Conservation (phyloP, 2,113 vertebrate species). For the Trematomus loennbergii region DNA sequence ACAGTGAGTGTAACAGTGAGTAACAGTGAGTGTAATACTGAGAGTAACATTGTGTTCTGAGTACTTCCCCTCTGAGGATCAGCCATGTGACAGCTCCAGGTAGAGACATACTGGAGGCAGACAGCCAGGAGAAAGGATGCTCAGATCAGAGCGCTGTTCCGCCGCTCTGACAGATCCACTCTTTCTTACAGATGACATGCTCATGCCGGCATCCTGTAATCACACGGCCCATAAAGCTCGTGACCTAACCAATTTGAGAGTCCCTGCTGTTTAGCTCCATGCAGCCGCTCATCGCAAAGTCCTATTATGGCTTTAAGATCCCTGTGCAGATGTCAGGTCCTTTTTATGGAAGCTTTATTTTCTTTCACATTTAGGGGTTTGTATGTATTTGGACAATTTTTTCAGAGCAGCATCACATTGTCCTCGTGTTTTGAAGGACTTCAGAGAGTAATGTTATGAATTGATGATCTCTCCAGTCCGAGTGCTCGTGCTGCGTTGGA, state of each 20-base stretch:
- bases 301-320: slow-evolving; percentile 77
- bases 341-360: slow-evolving; percentile 71
- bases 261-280: slow-evolving; percentile 68
- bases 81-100: slow-evolving; percentile 6
- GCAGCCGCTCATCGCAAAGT: slow-evolving; percentile 60
- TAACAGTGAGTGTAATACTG: not conserved
- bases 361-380: slow-evolving; percentile 46
- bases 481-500: slow-evolving; percentile 37
- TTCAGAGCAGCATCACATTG: not conserved
- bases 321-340: slow-evolving; percentile 71
- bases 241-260: slow-evolving; percentile 78
- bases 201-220: slow-evolving; percentile 76
- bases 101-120: slow-evolving; percentile 34
- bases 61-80: not conserved
- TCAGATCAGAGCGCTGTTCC: slow-evolving; percentile 61
- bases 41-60: no score
- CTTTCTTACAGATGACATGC: slow-evolving; percentile 76
- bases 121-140: slow-evolving; percentile 18
- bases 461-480: slow-evolving; percentile 26
- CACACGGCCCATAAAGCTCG: slow-evolving; percentile 66
- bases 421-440: slow-evolving; percentile 14
- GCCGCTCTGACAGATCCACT: slow-evolving; percentile 73
- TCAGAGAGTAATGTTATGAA: slow-evolving; percentile 26
- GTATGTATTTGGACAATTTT: not conserved
- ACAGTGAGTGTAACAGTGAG: not conserved